Base-by-base conservation (phyloP, 1,140 invertebrate species). In the Magallana gigas region DNA sequence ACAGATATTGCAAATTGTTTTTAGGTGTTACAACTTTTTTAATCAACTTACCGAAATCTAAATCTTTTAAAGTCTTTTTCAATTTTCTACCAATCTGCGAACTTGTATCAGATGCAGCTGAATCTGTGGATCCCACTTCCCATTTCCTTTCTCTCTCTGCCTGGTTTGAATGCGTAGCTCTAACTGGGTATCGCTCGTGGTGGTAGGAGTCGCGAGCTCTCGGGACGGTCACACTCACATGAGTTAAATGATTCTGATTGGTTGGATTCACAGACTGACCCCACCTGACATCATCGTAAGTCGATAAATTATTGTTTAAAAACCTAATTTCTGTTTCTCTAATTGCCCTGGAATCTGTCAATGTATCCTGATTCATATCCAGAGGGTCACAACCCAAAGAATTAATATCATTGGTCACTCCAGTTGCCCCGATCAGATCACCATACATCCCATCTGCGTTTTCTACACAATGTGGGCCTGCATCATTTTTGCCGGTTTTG, bases 311-410 rank as follows among this genome's bases (percentile, higher is more conserved):
- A 29, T 91, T 88, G 62, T 92, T 92, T 29, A 92, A 71, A 88
- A 92, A 92, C 62, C 91, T 85, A 16, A 92, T 90, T 84, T 92
- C 89, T 23, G 91, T 92, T 59, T 92, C 89, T 57, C 91, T 86
- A 18, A 91, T 83, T 56, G 91, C 90, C 6, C 88, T 84, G 59
- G 90, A 88, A 64, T 92, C 91, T 68, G 91, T 92, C 12, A 91
- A 57, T 23, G 87, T 91, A 18, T 85, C 85, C 85, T 90, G 87
- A 57, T 57, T 64, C 14, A 68, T 60, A 16, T 16, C 68, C 9
- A 12, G 36, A 76, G 68, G 23, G 23, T 36, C 68, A 58, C 48
- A 29, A 80, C 57, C 59, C 62, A 60, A 60, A 23, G 83, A 56
- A 85, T 23, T 57, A n/a, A 57, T 16, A 57, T 57, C 48, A 59